Conservation (phyloP, 2,888 invertebrate species). For the Parapristionchus giblindavisi region DNA sequence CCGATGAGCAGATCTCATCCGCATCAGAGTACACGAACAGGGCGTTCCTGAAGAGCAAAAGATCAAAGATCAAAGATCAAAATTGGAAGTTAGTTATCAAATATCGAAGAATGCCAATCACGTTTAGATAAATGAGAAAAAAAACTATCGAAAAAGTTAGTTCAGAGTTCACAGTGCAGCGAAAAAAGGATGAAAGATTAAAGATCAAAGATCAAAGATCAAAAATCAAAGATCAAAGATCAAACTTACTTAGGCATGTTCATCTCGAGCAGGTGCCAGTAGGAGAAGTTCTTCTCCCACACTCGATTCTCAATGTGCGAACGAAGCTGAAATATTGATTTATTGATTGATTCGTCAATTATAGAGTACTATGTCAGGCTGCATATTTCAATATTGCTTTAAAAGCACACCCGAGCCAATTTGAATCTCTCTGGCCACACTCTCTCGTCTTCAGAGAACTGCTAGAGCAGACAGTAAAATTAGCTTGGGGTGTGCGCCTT, state of each 20-base stretch:
- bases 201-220: slow-evolving; percentile 7
- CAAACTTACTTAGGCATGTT: slow-evolving; percentile 29
- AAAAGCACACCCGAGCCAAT: no score
- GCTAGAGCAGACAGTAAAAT: no score
- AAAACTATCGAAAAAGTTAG: neutral
- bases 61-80: slow-evolving; percentile 15
- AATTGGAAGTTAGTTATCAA: slow-evolving; percentile 1
- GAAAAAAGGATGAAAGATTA: neutral
- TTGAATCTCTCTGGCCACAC: no score
- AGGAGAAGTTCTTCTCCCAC: slow-evolving; percentile 63
- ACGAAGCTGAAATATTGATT: slow-evolving; percentile 48
- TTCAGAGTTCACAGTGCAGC: neutral
- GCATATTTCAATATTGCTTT: no score
- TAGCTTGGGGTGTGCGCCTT: no score
- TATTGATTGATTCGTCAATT: no score
- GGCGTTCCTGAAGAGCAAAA: slow-evolving; percentile 2
- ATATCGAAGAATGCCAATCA: neutral
- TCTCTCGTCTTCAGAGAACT: no score
- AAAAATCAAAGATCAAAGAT: slow-evolving; percentile 13
- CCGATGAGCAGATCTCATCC: slow-evolving; percentile 77
- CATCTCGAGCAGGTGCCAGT: slow-evolving; percentile 60
- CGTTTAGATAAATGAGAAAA: neutral
- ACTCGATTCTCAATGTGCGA: slow-evolving; percentile 57
- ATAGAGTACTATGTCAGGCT: no score
- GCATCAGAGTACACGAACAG: slow-evolving; percentile 76